Base-by-base conservation (phyloP, 2,113 vertebrate species). In the Panthera tigris region DNA sequence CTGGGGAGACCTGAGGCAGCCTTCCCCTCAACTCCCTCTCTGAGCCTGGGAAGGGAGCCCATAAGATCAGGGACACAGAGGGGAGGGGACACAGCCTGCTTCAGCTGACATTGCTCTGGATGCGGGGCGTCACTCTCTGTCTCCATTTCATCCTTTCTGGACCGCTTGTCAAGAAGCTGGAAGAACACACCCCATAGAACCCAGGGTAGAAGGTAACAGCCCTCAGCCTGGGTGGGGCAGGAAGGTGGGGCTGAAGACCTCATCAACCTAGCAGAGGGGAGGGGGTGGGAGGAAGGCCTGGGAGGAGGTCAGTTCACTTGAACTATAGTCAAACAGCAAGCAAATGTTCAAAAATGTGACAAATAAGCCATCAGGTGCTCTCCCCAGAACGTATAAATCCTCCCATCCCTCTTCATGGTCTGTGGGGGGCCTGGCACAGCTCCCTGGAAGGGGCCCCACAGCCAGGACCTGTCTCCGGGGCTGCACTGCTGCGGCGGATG, bases 71-170 rank as follows among this genome's bases (percentile, higher is more conserved):
- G 39, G 15, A 33, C 0, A 14, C 15, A 1, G 5, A 19, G 39
- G 14, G 41, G 41, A 45, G 31, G 61, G 23, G 31, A 29, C 27
- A 57, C 23, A 16, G 68, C 41, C 27, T 74, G 36, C 69, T 41
- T 90, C 36, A 10, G 55, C 12, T 36, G 39, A 74, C 84, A 41
- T 14, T 31, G 63, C 63, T 66, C 33, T 5, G 3, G 41, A 33
- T 36, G n/a, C 7, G 21, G 36, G 71, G 41, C 19, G 31, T 36
- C 57, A 25, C 55, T 50, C 29, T 66, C 52, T 88, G 45, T 39
- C 88, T 92, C 66, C 61, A 19, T 66, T 52, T 82, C 68, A 57
- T 80, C 89, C 61, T 41, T 71, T 69, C 74, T 63, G 73, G n/a
- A 16, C 63, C 33, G n/a, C 61, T 21, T 65, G 23, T 61, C 61